Evolutionary conservation across 2,797 vertebrate species (phyloP).

Genomic region (Eulemur mongoz): DNA sequence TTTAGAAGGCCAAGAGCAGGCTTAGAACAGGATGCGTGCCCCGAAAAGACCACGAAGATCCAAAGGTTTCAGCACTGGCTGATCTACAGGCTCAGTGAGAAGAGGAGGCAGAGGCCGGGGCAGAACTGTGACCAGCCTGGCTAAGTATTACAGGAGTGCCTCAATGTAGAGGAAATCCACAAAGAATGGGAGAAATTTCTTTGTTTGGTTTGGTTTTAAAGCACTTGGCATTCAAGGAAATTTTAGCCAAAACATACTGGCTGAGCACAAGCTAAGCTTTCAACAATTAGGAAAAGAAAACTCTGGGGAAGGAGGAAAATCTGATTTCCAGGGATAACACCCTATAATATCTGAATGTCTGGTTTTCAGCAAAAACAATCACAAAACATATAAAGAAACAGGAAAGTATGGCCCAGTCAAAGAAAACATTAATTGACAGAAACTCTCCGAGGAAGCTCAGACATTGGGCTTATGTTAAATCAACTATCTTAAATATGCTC

Average conservation of each 20-base stretch:
- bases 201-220: background rate
- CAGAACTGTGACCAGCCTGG: background rate
- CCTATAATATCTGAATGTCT: background rate
- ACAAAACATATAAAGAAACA: background rate
- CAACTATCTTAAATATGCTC: background rate
- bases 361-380: background rate
- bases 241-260: background rate
- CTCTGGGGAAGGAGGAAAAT: background rate
- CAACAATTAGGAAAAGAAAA: background rate
- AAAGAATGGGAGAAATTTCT: background rate
- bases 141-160: background rate
- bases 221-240: background rate
- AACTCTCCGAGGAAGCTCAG: background rate
- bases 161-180: background rate
- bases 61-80: background rate
- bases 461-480: background rate
- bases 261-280: background rate
- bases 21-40: background rate
- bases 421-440: background rate
- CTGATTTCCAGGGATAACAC: background rate
- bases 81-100: background rate
- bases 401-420: background rate
- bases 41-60: background rate
- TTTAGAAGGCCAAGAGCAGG: background rate
- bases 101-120: background rate